Evolutionary conservation across 2,888 invertebrate species (phyloP).

Genomic region (Patella caerulea): DNA sequence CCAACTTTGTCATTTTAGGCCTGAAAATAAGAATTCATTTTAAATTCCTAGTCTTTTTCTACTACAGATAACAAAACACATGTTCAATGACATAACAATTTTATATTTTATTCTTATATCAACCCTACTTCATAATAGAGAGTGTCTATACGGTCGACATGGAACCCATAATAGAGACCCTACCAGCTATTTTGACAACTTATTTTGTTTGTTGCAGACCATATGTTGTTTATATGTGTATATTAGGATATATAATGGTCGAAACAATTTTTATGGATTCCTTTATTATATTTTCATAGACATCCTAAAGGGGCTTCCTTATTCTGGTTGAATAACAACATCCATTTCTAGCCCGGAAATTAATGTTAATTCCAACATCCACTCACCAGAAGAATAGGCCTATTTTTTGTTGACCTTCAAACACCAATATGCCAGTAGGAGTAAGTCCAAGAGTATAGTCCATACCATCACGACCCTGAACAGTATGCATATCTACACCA

Average conservation of each 20-base stretch:
- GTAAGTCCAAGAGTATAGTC: conserved; percentile 97
- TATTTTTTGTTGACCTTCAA: conserved; percentile 96
- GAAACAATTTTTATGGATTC: not conserved
- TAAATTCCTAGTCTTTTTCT: no score
- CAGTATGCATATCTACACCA: conserved; percentile 98
- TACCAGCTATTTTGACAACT: no score
- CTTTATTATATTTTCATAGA: not conserved
- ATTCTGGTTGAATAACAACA: not conserved
- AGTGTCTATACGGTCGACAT: no score
- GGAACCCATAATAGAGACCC: no score
- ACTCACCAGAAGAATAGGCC: conserved; percentile 93
- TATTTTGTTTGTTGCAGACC: no score
- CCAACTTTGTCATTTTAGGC: conserved; percentile 98
- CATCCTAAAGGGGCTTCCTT: not conserved
- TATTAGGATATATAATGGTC: no score
- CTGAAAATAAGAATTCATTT: conserved; percentile 56
- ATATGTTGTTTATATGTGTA: no score
- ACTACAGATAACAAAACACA: no score
- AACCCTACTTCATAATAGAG: no score
- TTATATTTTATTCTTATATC: no score
- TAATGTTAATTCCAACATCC: not conserved
- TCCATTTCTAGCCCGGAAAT: not conserved
- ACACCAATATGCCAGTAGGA: conserved; percentile 97
- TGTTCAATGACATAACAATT: no score
- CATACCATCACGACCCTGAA: conserved; percentile 94